Evolutionary conservation across 1,140 invertebrate genomes (phyloP).

Genomic region (Zaprionus taronus): DNA sequence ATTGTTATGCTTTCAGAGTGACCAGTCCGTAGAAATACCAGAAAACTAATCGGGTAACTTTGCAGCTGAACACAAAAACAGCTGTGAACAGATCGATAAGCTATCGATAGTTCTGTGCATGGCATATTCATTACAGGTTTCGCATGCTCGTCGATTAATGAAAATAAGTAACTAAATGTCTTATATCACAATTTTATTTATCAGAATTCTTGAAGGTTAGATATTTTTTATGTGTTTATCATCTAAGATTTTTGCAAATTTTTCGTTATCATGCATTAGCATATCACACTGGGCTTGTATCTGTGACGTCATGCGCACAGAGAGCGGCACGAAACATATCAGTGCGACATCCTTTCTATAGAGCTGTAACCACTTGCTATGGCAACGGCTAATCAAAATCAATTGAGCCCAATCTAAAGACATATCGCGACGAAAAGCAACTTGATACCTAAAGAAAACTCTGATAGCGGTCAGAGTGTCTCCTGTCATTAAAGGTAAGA

Average conservation of each 20-base stretch:
- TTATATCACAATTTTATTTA: too few relatives aligned
- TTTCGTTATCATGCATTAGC: neutral
- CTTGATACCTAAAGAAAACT: neutral
- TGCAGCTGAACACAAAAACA: neutral
- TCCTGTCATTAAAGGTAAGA: constrained; percentile 25
- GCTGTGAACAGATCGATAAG: neutral
- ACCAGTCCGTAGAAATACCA: constrained; percentile 8
- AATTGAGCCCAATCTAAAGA: constrained; percentile 65
- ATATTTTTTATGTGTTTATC: neutral
- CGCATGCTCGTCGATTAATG: too few relatives aligned
- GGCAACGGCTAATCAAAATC: constrained; percentile 54
- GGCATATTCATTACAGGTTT: neutral
- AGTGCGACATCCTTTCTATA: neutral
- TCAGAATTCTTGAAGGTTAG: too few relatives aligned
- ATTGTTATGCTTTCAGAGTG: neutral
- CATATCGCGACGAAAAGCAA: neutral
- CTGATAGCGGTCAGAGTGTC: constrained; percentile 27
- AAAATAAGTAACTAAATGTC: too few relatives aligned
- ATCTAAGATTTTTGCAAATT: neutral
- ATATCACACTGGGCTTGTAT: neutral
- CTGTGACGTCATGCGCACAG: constrained; percentile 26
- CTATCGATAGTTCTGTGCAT: neutral
- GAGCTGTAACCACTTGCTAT: neutral
- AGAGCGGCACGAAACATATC: neutral
- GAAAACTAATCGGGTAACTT: constrained; percentile 8